Percentiles rank a stretch among this genome's conserved stretches.
These are phyloP conservation scores for Dallia pectoralis DNA, from an alignment of 2,797 vertebrate genomes.

Conservation along the genomic window DNA sequence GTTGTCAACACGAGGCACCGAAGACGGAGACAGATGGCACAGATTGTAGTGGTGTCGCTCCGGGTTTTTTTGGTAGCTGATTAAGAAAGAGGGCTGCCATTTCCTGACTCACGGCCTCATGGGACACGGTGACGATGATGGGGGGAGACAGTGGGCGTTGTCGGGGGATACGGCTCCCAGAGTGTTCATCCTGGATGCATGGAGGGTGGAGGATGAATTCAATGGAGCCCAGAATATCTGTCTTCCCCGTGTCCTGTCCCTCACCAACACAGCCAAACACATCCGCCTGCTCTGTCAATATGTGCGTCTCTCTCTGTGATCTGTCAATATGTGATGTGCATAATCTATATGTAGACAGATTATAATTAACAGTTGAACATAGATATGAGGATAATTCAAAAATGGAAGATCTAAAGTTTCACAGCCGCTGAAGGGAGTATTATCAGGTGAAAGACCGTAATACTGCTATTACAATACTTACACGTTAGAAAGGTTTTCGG, in stretches of 20 bases:
- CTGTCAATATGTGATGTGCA: neutral
- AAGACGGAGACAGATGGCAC: slow-evolving; percentile 2
- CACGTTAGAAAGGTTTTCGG: no score
- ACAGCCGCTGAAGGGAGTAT: no score
- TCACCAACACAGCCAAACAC: slow-evolving; percentile 47
- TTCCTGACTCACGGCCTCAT: slow-evolving; percentile 34
- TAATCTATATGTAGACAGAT: no score
- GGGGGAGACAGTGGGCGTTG: neutral
- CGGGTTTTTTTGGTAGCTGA: slow-evolving; percentile 17
- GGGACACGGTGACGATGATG: neutral
- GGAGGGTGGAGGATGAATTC: slow-evolving; percentile 49
- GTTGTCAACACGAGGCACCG: neutral
- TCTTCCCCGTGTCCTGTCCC: slow-evolving; percentile 65
- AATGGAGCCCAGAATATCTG: slow-evolving; percentile 40
- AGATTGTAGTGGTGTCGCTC: neutral
- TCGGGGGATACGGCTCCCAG: neutral
- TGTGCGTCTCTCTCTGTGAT: neutral
- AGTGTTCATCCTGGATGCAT: neutral
- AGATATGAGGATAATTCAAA: no score
- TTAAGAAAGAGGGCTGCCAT: slow-evolving; percentile 9
- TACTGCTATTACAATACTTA: no score
- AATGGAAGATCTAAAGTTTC: no score
- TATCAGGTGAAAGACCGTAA: no score
- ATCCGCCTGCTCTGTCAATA: neutral
- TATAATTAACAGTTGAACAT: no score